Evolutionary conservation across 1,140 invertebrate genomes (phyloP), one percentile per base, ranked within the genome.

Genomic region (Rhyacophila brunnea): DNA sequence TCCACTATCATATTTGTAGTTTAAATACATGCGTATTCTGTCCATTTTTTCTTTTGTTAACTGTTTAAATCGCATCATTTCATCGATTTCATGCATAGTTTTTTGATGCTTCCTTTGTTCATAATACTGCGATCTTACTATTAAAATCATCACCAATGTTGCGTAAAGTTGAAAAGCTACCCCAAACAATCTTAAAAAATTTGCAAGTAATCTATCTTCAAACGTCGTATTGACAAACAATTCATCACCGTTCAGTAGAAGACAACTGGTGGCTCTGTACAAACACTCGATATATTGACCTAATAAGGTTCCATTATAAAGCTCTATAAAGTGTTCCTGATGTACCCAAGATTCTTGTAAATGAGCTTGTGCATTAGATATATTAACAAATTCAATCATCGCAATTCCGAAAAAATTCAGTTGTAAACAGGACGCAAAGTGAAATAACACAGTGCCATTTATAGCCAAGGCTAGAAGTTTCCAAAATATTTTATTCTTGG

Each of bases 361-460:
- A n/a, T n/a, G n/a, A n/a, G 13, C 15, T 4, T 1, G 7, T 32
- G 11, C 20, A 1, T 10, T 48, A 48, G 2, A 1, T 1, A 32
- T n/a, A n/a, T n/a, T n/a, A n/a, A n/a, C n/a, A n/a, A n/a, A n/a
- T n/a, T 35, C n/a, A 2, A 13, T 15, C 14, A 34, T 32, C 11
- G 46, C 35, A 14, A 48, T 15, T 15, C 46, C 18, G 23, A 15
- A 48, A 1, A 48, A 23, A 48, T 48, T 48, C 4, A 48, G 46
- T 6, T 34, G 20, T 2, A 48, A 3, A 19, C 46, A 48, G 1
- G 46, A 23, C 13, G n/a, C 10, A 2, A 48, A 34, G 13, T 48
- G 46, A 6, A 15, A 34, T 7, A 48, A 6, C 13, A 32, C 17
- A 6, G 46, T 48, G 1, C 13, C 17, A 13, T 48, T 13, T 14